Conservation (phyloP, 64 coral and sea anemone genomes). For the Astreopora myriophthalma region DNA sequence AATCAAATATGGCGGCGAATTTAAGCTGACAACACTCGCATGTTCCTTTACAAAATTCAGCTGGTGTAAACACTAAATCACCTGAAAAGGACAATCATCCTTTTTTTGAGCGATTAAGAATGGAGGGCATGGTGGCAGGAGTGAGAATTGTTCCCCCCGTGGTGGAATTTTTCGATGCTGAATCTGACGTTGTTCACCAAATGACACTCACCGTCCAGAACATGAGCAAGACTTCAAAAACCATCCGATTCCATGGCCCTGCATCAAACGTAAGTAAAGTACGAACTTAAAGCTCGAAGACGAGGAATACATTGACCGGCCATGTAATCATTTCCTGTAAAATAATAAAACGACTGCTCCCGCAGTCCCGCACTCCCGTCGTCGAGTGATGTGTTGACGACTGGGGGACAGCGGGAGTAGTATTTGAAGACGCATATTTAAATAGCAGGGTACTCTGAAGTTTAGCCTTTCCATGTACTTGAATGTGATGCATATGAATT, state of each 20-base stretch:
- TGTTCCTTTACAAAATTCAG: background rate
- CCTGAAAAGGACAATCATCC: background rate
- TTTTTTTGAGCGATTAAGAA: background rate
- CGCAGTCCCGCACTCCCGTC: too few species aligned
- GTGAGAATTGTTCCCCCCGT: conserved; percentile 93
- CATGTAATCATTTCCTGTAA: too few species aligned
- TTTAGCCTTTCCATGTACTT: background rate
- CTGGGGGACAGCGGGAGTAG: too few species aligned
- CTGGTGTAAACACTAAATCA: background rate
- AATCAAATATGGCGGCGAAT: conserved; percentile 76
- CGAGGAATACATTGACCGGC: too few species aligned
- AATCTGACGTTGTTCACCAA: conserved; percentile 91
- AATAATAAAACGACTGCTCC: too few species aligned
- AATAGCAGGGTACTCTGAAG: too few species aligned
- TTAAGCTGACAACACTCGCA: background rate
- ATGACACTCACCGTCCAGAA: conserved; percentile 95
- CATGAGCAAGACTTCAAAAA: conserved; percentile 89
- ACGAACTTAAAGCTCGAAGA: background rate
- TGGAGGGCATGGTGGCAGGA: conserved; percentile 98
- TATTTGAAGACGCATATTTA: too few species aligned
- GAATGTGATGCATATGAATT: background rate
- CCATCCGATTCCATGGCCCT: conserved; percentile 91
- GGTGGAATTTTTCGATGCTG: conserved; percentile 96
- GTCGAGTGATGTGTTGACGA: too few species aligned
- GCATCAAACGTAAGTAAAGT: conserved; percentile 82